Evolutionary conservation across 2,888 invertebrate genomes (phyloP).

Genomic region (Antitype chi): DNA sequence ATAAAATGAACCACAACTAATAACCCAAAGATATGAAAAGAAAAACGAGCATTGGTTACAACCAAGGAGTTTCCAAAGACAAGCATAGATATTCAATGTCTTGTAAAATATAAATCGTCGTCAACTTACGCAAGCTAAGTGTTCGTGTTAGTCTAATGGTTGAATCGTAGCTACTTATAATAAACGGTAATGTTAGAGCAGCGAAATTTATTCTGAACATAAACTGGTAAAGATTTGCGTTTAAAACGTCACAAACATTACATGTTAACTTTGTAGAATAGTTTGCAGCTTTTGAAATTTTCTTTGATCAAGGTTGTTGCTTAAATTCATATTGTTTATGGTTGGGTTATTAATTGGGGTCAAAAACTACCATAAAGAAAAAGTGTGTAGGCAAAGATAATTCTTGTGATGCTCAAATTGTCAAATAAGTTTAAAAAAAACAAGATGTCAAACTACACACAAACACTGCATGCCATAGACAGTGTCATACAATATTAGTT

Average conservation of each 20-base stretch:
- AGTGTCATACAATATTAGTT: constrained; percentile 67
- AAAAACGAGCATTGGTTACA: not conserved
- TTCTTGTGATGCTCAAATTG: constrained; percentile 27
- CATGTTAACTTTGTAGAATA: constrained; percentile 35
- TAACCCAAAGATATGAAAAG: constrained; percentile 34
- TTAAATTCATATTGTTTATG: constrained; percentile 11
- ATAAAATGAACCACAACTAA: constrained; percentile 18
- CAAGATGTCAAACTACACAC: constrained; percentile 54
- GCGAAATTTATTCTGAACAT: constrained; percentile 43
- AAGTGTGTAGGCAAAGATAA: constrained; percentile 20
- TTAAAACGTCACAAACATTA: constrained; percentile 56
- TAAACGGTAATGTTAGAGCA: constrained; percentile 41
- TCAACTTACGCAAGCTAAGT: constrained; percentile 49
- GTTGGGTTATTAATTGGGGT: constrained; percentile 31
- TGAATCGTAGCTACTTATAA: constrained; percentile 45
- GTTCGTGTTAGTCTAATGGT: constrained; percentile 56
- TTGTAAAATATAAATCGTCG: constrained; percentile 50
- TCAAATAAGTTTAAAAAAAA: constrained; percentile 27
- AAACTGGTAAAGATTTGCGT: constrained; percentile 41
- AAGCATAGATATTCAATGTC: constrained; percentile 13
- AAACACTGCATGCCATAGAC: constrained; percentile 65
- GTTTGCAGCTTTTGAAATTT: constrained; percentile 28
- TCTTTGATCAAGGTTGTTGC: not conserved
- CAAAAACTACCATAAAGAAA: constrained; percentile 18
- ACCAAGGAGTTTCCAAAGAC: constrained; percentile 1